Base-by-base conservation (phyloP, 2,113 vertebrate genomes). In the Mungos mungo region DNA sequence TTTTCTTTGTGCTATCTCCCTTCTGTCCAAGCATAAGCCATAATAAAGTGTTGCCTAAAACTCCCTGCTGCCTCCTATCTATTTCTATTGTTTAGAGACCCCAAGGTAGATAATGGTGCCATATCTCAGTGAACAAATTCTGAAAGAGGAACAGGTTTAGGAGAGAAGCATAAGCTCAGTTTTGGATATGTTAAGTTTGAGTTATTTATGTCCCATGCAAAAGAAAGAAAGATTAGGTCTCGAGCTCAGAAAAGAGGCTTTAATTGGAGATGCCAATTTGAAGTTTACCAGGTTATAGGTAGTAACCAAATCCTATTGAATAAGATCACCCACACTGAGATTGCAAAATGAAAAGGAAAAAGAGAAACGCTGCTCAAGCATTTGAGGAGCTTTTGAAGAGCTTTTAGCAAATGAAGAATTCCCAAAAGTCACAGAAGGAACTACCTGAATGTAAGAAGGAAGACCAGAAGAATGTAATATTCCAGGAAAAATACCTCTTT, bases 361-460 rank as follows among this genome's bases (percentile, higher is more conserved):
- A 88, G 77, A 47, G n/a, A 82, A 90, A 72, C 80, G 13, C 23
- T 15, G 52, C 21, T 35, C 52, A 88, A 95, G 29, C 6, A 41
- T 41, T 41, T 41, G 38, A 41, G 38, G 38, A 41, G 38, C 38
- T 41, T 47, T 54, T 77, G 38, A 68, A 38, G 47, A 79, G 5
- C 60, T 72, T 57, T 16, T 2, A 54, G 41, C 79, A 91, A 31
- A 90, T 47, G 11, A 91, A 86, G 33, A 76, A 72, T 31, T 90
- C 87, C n/a, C 12, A 80, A 38, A 97, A 86, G 52, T 95, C 19
- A 87, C 88, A 82, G n/a, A 90, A 76, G 60, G 33, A 90, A 77
- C 47, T 71, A 52, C 12, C 19, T 52, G 60, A 41, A 65, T 18
- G 41, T 52, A 93, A 95, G n/a, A 81, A 81, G 16, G 33, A 88